Conservation (phyloP, 2,113 vertebrate species). For the Cygnus buccinator region DNA sequence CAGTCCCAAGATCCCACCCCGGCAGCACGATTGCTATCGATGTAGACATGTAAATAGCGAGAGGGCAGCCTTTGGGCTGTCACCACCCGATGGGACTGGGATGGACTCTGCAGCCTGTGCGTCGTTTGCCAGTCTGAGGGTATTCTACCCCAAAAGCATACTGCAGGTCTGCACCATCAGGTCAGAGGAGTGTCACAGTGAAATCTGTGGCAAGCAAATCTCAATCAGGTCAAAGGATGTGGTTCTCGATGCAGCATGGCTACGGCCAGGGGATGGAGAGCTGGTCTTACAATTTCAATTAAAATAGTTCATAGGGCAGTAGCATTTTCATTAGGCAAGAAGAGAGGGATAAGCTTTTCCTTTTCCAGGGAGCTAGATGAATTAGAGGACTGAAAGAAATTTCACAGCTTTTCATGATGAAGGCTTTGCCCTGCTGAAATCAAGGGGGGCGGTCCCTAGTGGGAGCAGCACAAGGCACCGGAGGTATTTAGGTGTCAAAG, state of each 20-base stretch:
- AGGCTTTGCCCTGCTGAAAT: not conserved
- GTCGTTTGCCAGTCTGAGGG: not conserved
- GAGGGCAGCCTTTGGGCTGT: not conserved
- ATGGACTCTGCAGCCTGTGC: not conserved
- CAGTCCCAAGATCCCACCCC: not conserved
- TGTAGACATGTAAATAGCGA: not conserved
- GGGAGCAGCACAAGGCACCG: not conserved
- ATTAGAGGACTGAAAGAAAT: not conserved
- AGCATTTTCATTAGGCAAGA: not conserved
- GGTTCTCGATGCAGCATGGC: not conserved
- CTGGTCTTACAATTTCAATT: not conserved
- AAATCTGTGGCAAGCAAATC: not conserved
- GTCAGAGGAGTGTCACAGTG: not conserved
- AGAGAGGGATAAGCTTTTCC: not conserved
- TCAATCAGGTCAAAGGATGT: not conserved
- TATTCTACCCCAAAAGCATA: not conserved
- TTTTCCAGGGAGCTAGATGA: not conserved
- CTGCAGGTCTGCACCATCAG: not conserved
- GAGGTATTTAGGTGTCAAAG: not conserved
- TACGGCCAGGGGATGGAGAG: rapidly evolving
- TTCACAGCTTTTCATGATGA: not conserved
- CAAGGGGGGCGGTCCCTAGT: not conserved
- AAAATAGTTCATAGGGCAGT: not conserved
- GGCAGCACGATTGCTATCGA: not conserved
- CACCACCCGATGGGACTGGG: not conserved